Evolutionary conservation across 2,797 vertebrate species (phyloP), one percentile per base, ranked within the genome.

Genomic region (Pelodytes ibericus): DNA sequence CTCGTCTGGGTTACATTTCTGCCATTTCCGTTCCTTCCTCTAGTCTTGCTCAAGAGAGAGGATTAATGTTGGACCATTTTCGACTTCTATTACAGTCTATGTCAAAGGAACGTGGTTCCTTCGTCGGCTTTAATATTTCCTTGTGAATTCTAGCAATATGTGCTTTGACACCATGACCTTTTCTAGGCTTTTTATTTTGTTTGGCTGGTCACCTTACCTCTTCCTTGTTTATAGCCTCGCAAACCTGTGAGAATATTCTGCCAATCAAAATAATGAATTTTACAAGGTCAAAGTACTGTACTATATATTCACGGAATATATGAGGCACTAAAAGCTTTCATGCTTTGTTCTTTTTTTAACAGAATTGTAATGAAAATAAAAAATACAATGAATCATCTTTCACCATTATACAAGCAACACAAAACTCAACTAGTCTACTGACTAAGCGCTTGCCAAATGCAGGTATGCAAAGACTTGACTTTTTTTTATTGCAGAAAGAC

Each of bases 241-340:
- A 72, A 72, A 78, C 62, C 70, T 67, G 62, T 39, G 24, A 60
- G 62, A 66, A 61, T 67, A 66, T 33, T 61, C 41, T 67, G 75
- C 69, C 69, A 78, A 56, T 66, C 31, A 59, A 72, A 67, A 72
- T 78, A 78, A 78, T 60, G 53, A 51, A 67, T 67, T 78, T 78
- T 72, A 72, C 75, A 72, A 72, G 75, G 75, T 77, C 75, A 72
- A 72, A 24, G 62, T 44, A 72, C 65, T 60, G 53, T 67, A 39
- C 26, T 39, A 53, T 36, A 67, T 53, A 72, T 72, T 60, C 25
- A 30, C 31, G 41, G 69, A 66, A 67, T 67, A 78, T 61, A 36
- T 67, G 69, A 72, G 69, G 69, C 39, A 72, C 62, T 66, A 59
- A 47, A 60, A 71, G 39, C 41, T 58, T 60, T 49, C 65, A 47